Conservation (phyloP, 2,113 vertebrate species). For the Toxotes jaculatrix region DNA sequence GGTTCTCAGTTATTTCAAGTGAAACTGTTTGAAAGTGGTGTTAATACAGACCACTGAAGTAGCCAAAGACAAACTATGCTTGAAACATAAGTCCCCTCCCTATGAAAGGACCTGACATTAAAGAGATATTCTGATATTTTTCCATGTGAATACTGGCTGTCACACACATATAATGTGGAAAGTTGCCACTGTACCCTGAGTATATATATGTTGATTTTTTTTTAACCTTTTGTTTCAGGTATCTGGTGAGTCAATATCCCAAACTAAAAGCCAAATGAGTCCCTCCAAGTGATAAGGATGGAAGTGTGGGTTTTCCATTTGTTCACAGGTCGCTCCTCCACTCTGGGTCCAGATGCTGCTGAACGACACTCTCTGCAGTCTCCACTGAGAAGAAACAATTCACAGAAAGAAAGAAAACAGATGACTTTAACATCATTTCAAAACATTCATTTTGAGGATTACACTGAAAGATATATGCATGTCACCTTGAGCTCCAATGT, state of each 20-base stretch:
- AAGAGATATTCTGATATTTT: not conserved
- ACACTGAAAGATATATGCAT: not conserved
- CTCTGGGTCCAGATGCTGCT: conserved; percentile 73
- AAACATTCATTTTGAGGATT: not conserved
- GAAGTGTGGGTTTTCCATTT: not conserved
- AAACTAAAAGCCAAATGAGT: not conserved
- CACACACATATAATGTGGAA: not conserved
- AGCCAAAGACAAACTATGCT: not conserved
- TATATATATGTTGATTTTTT: not conserved
- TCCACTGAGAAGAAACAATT: conserved; percentile 39
- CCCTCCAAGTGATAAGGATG: not conserved
- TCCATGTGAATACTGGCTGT: not conserved
- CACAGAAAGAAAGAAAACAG: not conserved
- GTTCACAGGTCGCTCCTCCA: conserved; percentile 83
- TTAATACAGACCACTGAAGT: not conserved
- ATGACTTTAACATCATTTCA: not conserved
- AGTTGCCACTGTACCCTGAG: not conserved
- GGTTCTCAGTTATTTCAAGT: too few species aligned
- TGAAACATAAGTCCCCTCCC: too few species aligned
- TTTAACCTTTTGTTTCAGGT: not conserved
- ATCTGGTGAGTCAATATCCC: not conserved
- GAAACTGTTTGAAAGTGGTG: not conserved
- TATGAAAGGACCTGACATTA: not conserved
- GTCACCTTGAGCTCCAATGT: conserved; percentile 70
- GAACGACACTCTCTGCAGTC: conserved; percentile 67